A percentile compares a stretch with the other conserved stretches of the same genome.
Conservation (phyloP, 2,797 vertebrate genomes). For the Meda fulgida region DNA sequence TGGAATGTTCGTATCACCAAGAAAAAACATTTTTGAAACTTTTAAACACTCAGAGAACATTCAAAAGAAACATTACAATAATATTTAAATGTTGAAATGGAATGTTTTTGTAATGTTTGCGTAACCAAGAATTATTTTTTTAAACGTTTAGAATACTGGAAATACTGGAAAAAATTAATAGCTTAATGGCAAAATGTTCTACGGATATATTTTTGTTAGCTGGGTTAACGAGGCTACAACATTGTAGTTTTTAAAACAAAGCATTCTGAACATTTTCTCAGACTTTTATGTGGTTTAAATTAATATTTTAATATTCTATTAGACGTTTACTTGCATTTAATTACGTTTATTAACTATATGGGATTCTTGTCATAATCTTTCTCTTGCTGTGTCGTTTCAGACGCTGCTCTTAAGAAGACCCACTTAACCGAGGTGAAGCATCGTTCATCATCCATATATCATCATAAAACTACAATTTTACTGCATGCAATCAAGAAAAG, state of each 20-base stretch:
- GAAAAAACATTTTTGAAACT: too few relatives aligned
- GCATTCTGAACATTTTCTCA: not conserved
- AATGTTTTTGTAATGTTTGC: not conserved
- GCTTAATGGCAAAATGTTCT: not conserved
- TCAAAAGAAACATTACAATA: too few relatives aligned
- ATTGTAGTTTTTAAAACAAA: not conserved
- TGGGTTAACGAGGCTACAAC: not conserved
- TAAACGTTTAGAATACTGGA: too few relatives aligned
- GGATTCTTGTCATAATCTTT: not conserved
- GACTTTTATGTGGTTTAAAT: not conserved
- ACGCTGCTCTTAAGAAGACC: conserved; percentile 58
- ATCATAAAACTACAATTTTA: not conserved
- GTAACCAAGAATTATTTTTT: not conserved
- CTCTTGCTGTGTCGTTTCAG: conserved; percentile 52
- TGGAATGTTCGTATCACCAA: not conserved
- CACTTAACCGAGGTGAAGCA: conserved; percentile 60
- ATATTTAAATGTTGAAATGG: too few relatives aligned
- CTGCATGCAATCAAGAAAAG: not conserved
- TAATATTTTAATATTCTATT: not conserved
- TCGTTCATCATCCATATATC: not conserved
- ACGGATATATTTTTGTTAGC: not conserved
- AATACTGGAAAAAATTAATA: too few relatives aligned
- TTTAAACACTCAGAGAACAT: too few relatives aligned
- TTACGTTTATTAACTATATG: not conserved
- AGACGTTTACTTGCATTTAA: too few relatives aligned